phyloP scores from a whole-genome alignment of 2,797 vertebrate genomes.

The Malurus splendens region DNA sequence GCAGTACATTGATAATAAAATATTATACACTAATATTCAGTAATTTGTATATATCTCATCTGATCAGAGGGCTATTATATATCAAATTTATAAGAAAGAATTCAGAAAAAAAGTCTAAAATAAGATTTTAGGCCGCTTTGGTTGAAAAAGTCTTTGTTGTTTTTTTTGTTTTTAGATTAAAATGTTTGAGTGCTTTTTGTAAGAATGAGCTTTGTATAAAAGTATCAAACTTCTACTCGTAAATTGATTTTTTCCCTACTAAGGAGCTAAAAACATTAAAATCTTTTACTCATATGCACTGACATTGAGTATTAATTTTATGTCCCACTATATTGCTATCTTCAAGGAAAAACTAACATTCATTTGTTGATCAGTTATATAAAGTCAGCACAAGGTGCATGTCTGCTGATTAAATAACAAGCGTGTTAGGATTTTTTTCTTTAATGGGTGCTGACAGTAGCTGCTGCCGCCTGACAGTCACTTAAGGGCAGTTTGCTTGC shows the following conservation, averaged over 20 bases:
- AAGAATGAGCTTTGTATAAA: not conserved
- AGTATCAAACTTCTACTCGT: not conserved
- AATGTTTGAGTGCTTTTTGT: not conserved
- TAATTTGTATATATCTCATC: not conserved
- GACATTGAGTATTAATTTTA: constrained; percentile 29
- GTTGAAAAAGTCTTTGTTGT: not conserved
- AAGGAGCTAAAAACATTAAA: not conserved
- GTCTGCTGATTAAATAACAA: constrained; percentile 2
- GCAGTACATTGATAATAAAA: not conserved
- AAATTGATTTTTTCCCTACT: constrained; percentile 2
- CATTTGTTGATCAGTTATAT: not conserved
- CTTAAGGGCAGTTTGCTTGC: not conserved
- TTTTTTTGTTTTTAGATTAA: not conserved
- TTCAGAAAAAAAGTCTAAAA: not conserved
- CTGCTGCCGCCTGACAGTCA: not conserved
- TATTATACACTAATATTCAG: not conserved
- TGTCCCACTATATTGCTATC: not conserved
- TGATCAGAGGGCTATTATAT: not conserved
- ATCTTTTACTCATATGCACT: not conserved
- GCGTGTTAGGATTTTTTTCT: not conserved
- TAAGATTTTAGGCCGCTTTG: not conserved
- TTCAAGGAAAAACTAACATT: not conserved
- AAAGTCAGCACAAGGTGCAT: not conserved
- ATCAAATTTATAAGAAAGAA: not conserved
- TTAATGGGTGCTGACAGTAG: not conserved